Percentiles rank a stretch among this genome's conserved stretches.
Evolutionary conservation across 2,888 invertebrate genomes (phyloP).

Genomic region (Mythimna albipuncta): DNA sequence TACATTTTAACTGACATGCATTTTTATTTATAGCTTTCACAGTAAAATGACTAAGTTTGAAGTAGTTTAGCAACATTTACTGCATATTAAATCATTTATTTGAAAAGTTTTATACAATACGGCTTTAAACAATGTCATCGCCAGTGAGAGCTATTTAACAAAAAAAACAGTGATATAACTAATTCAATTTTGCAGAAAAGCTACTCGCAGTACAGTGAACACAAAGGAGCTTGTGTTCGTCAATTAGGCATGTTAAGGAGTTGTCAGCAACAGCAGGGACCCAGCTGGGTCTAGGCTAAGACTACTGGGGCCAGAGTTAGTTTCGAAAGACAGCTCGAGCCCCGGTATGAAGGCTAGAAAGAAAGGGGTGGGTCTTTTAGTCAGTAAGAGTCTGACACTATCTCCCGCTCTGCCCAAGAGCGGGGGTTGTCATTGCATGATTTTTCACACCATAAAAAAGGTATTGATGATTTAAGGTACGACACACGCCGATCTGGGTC

Average conservation of each 20-base stretch:
- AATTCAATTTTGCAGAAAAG: neutral
- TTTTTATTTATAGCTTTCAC: slow-evolving; percentile 15
- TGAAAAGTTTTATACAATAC: neutral
- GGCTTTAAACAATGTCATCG: neutral
- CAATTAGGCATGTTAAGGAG: neutral
- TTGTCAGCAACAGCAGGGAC: neutral
- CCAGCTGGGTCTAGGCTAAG: too few species aligned
- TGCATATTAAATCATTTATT: slow-evolving; percentile 29
- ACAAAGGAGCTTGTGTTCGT: neutral
- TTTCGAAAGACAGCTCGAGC: too few species aligned
- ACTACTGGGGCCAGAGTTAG: too few species aligned
- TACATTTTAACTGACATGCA: slow-evolving; percentile 8
- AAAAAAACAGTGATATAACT: neutral
- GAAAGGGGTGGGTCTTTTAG: too few species aligned
- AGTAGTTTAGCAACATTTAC: slow-evolving; percentile 13
- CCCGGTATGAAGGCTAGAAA: too few species aligned
- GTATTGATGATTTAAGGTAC: too few species aligned
- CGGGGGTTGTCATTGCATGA: too few species aligned
- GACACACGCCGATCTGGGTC: too few species aligned
- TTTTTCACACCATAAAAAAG: too few species aligned
- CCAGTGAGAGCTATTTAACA: neutral
- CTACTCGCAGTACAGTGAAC: neutral
- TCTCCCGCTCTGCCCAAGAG: too few species aligned
- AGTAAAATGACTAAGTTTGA: slow-evolving; percentile 6
- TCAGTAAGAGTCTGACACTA: too few species aligned